Base-by-base conservation (phyloP, 2,888 invertebrate genomes). In the Eucera pruinosa region DNA sequence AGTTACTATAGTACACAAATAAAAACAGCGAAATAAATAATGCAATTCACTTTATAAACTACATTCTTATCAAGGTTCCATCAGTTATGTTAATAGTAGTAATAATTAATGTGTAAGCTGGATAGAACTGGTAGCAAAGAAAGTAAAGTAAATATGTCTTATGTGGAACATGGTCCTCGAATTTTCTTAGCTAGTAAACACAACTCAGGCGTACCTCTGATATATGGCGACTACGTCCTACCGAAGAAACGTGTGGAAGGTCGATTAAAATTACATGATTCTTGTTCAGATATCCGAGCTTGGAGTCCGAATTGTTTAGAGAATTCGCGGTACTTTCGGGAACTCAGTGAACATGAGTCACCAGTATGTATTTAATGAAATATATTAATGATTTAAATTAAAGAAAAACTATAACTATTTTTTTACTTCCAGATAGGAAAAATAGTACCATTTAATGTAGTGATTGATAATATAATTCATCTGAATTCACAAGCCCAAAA, bases 201-300 rank as follows among this genome's bases (percentile, higher is more conserved):
- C 15, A 82, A 69, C n/a, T 77, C 69, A 15, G 80, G 80, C 27
- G 60, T 68, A 61, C 75, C 87, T 36, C 75, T 85, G 64, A 80
- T 68, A 54, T 86, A 86, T 52, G 88, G 87, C 43, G 88, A 90
- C 57, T 87, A 84, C 33, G 81, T 86, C 50, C 68, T 88, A 27
- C 90, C 94, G 50, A 86, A 89, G 55, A 88, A 93, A 79, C 93
- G 94, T 57, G 93, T 93, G 90, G 94, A 94, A 86, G 94, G 94
- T 61, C 93, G 93, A 80, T 90, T 94, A 69, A 94, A 94, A 88
- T 91, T 93, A 0, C 93, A 93, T 78, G 93, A 93, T 43, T 94
- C 94, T 65, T 94, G 94, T 81, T 86, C 87, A 33, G 94, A 94
- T 87, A 79, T 94, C 43, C 92, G 94, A 83, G 94, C 94, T 80